Base-by-base conservation (phyloP, 2,797 vertebrate species). In the Cyprinella venusta region DNA sequence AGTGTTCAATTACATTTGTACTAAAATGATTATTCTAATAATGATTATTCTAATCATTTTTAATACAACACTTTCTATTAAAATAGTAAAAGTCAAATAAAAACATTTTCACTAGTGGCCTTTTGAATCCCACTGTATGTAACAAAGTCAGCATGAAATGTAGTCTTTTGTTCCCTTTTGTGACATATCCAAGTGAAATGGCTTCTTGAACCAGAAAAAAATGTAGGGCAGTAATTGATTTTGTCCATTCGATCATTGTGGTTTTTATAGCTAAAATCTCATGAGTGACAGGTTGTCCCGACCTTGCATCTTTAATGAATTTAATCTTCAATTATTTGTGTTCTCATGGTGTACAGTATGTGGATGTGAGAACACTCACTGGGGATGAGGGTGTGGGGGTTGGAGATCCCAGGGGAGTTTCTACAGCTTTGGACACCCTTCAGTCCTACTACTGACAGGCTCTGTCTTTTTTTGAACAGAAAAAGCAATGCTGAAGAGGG, bases 261-360 rank as follows among this genome's bases (percentile, higher is more conserved):
- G 26, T 63, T 63, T 16, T 13, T 30, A 63, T 16, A 15, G 24
- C 12, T 30, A 26, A 3, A 7, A 16, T 30, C 24, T 63, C 24
- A 30, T 30, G 59, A 63, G 13, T 63, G 26, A 30, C 26, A 30
- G 2, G 13, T 63, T 63, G 2, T 15, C 26, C 24, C 3, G 2
- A 30, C 26, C 13, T 30, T 6, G 0, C 15, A 30, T 63, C 24
- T 63, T 16, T 63, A 30, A 63, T 63, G 26, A 26, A 63, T 63
- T 16, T 3, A 16, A 30, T 16, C 24, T 76, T 76, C 4, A 45
- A 64, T 64, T 63, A 77, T 64, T 33, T 26, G 56, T 48, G 75
- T 30, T 77, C 38, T 33, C 33, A 16, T 13, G 75, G 75, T 76
- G 56, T 76, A n/a, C n/a, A n/a, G n/a, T n/a, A 19, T 45, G 38